Percentiles rank a stretch among this genome's conserved stretches.
Conservation (phyloP, 1,140 invertebrate species). For the Halotydeus destructor region DNA sequence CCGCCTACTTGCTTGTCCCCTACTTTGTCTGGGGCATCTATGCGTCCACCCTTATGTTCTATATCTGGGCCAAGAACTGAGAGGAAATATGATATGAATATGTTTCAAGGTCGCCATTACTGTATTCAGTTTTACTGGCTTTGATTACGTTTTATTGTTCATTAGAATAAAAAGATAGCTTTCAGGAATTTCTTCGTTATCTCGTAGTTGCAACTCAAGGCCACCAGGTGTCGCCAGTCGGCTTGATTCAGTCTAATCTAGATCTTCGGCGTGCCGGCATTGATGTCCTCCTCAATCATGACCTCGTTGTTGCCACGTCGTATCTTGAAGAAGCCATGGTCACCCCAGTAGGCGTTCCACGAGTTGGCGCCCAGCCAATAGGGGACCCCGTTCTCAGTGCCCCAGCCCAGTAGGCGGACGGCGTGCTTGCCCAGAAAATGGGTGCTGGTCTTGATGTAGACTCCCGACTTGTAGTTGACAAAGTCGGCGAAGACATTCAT, state of each 20-base stretch:
- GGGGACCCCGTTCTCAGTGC: slow-evolving; percentile 44
- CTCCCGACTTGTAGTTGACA: slow-evolving; percentile 57
- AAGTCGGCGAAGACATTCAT: slow-evolving; percentile 79
- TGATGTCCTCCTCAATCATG: slow-evolving; percentile 53
- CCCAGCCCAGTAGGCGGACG: slow-evolving; percentile 70
- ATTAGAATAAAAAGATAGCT: no score
- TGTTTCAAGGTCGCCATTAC: no score
- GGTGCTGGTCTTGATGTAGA: no score
- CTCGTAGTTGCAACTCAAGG: no score
- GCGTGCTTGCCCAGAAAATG: no score
- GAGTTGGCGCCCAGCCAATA: slow-evolving; percentile 85
- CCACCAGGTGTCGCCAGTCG: no score
- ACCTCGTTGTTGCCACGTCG: slow-evolving; percentile 54
- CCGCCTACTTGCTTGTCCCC: slow-evolving; percentile 47
- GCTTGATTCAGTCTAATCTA: no score
- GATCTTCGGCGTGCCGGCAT: slow-evolving; percentile 59
- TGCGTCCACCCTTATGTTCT: slow-evolving; percentile 41
- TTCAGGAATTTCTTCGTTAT: no score
- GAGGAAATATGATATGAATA: no score
- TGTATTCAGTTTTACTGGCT: no score
- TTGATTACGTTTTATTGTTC: no score
- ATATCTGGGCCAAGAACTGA: no score
- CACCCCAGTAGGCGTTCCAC: slow-evolving; percentile 74
- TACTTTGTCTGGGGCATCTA: slow-evolving; percentile 55
- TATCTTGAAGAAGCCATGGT: slow-evolving; percentile 64